Evolutionary conservation across 2,797 vertebrate genomes (phyloP), one percentile per base, ranked within the genome.

Genomic region (Kryptolebias ocellatus): DNA sequence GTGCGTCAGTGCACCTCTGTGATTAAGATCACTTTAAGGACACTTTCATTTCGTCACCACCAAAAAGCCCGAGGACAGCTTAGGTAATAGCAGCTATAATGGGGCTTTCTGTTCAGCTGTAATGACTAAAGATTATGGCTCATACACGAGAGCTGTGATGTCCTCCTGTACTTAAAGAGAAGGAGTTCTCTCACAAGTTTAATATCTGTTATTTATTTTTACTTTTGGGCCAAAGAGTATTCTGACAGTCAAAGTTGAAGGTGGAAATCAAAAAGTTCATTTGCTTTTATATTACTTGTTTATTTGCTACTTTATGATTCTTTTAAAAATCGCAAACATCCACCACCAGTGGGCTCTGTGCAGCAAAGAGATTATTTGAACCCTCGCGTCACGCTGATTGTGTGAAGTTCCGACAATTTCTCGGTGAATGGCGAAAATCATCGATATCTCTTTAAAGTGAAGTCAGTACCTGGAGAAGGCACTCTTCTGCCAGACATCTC

Each of bases 381-480:
- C 5, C 29, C 12, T 12, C 20, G 4, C 24, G 11, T 60, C 5
- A 2, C 5, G 49, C 15, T 63, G 45, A 27, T 24, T 72, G 24
- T 28, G 1, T 6, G 2, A 4, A 17, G 20, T 16, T 27, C 7
- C 2, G 45, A 6, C 4, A 37, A 12, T 42, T 42, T 24, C 6
- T 44, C 24, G 11, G 44, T 37, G 0, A 18, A 6, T 29, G 3
- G 6, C 31, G 0, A 57, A 46, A 12, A 47, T 18, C 17, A 50
- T 17, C 11, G n/a, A 24, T 54, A 11, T 55, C n/a, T 7, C 12
- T 49, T 27, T 27, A 61, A 49, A 52, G 45, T 67, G 34, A 79
- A 37, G 51, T 37, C 24, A 39, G 46, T 90, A 92, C 91, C 91
- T 84, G 85, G 70, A 70, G 86, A 86, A 60, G 87, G 50, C 17